Conservation (phyloP, 2,113 vertebrate species). For the Hipposideros armiger region DNA sequence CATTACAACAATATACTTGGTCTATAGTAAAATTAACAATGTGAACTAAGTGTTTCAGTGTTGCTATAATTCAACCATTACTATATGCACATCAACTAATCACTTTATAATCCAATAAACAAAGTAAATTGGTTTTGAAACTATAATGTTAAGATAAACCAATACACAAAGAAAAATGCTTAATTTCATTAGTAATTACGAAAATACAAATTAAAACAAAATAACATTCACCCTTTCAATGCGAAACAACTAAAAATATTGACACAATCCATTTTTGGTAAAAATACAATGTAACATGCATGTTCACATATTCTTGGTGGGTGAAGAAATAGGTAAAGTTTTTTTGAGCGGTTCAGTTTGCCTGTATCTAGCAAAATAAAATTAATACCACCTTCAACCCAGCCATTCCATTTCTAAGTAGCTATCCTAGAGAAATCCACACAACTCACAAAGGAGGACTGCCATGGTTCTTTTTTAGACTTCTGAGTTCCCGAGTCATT, state of each 20-base stretch:
- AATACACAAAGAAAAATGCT: slow-evolving; percentile 1
- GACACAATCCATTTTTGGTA: background rate
- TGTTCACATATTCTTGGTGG: background rate
- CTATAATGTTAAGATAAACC: slow-evolving; percentile 16
- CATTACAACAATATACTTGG: slow-evolving; percentile 20
- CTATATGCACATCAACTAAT: background rate
- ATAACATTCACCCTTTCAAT: background rate
- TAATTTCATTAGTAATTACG: slow-evolving; percentile 39
- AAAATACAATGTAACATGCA: slow-evolving; percentile 35
- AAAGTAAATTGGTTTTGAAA: slow-evolving; percentile 41
- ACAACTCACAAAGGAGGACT: background rate
- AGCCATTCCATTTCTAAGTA: slow-evolving; percentile 37
- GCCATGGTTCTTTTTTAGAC: slow-evolving; percentile 10
- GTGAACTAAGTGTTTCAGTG: background rate
- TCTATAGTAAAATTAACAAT: slow-evolving; percentile 29
- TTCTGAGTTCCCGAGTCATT: slow-evolving; percentile 8
- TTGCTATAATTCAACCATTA: background rate
- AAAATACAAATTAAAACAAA: slow-evolving; percentile 34
- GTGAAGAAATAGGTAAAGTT: background rate
- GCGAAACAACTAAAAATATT: slow-evolving; percentile 49
- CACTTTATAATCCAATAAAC: slow-evolving; percentile 39
- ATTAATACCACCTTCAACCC: background rate
- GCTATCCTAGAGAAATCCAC: slow-evolving; percentile 6
- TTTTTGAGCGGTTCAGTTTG: background rate
- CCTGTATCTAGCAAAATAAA: slow-evolving; percentile 43